Evolutionary conservation across 1,140 invertebrate genomes (phyloP).

Genomic region (Panagrolaimus sp.): DNA sequence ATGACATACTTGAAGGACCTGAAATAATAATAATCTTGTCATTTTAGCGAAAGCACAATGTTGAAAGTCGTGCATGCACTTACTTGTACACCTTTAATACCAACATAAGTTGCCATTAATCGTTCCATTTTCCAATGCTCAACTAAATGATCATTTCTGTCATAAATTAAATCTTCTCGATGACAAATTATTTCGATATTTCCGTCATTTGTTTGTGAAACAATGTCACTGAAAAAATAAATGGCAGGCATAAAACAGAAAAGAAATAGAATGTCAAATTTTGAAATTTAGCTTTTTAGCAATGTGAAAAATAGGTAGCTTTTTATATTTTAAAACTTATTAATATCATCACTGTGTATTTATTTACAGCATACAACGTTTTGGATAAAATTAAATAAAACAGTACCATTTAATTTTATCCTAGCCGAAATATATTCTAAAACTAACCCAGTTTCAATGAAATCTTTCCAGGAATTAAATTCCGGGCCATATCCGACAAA

Average conservation of each 20-base stretch:
- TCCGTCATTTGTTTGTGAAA: conserved; percentile 36
- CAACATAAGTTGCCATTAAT: conserved; percentile 36
- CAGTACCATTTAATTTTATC: too few relatives aligned
- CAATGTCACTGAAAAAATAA: conserved; percentile 47
- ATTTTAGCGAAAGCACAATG: not conserved
- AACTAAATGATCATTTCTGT: conserved; percentile 43
- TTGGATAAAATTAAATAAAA: too few relatives aligned
- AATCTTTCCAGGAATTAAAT: conserved; percentile 38
- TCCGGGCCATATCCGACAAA: conserved; percentile 51
- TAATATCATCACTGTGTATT: too few relatives aligned
- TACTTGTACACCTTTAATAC: conserved; percentile 50
- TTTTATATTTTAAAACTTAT: too few relatives aligned
- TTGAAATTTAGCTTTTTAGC: too few relatives aligned
- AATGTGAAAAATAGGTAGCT: too few relatives aligned
- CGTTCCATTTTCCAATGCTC: conserved; percentile 55
- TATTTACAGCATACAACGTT: too few relatives aligned
- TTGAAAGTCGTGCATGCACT: not conserved
- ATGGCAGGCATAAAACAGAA: too few relatives aligned
- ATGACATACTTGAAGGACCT: conserved; percentile 43
- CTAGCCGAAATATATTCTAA: too few relatives aligned
- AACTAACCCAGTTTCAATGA: conserved; percentile 47
- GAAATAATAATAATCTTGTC: conserved; percentile 5
- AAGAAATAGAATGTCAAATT: too few relatives aligned
- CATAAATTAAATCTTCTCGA: conserved; percentile 49
- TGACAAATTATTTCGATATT: conserved; percentile 54